Evolutionary conservation across 2,888 invertebrate species (phyloP).

Genomic region (Artemia sinica): DNA sequence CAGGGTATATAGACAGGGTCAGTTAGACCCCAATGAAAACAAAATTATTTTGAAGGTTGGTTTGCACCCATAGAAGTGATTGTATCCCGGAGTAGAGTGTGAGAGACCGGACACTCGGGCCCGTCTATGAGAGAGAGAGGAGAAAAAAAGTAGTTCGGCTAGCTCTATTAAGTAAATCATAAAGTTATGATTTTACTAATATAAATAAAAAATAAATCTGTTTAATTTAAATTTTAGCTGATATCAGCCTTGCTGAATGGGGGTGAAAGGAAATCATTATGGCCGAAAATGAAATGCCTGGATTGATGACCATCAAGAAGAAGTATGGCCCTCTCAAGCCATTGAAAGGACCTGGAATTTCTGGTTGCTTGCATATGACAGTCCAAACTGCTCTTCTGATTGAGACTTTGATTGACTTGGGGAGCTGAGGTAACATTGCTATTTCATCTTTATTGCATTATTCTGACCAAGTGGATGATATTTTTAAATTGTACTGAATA

Average conservation of each 20-base stretch:
- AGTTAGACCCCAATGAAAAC: too few species aligned
- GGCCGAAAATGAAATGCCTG: conserved; percentile 99
- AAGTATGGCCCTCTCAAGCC: conserved; percentile 74
- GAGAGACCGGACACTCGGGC: too few species aligned
- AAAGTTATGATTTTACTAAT: too few species aligned
- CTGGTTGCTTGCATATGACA: conserved; percentile 98
- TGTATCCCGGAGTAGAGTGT: too few species aligned
- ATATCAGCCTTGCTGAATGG: conserved; percentile 77
- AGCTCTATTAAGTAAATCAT: too few species aligned
- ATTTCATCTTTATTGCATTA: conserved; percentile 17
- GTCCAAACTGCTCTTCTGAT: conserved; percentile 98
- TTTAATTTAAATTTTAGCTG: conserved; percentile 46
- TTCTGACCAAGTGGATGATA: conserved; percentile 17
- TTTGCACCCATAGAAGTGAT: too few species aligned
- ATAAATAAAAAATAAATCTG: too few species aligned
- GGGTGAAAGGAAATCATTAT: conserved; percentile 90
- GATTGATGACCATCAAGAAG: conserved; percentile 78
- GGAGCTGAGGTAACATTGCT: conserved; percentile 62
- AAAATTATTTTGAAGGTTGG: too few species aligned
- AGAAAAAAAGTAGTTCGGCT: too few species aligned
- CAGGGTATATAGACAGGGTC: too few species aligned
- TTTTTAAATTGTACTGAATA: too few species aligned
- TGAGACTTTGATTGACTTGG: conserved; percentile 84
- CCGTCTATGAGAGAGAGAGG: too few species aligned
- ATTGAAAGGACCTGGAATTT: conserved; percentile 82